Conservation (phyloP, 1,140 invertebrate genomes). For the Drosophila baimaii region DNA sequence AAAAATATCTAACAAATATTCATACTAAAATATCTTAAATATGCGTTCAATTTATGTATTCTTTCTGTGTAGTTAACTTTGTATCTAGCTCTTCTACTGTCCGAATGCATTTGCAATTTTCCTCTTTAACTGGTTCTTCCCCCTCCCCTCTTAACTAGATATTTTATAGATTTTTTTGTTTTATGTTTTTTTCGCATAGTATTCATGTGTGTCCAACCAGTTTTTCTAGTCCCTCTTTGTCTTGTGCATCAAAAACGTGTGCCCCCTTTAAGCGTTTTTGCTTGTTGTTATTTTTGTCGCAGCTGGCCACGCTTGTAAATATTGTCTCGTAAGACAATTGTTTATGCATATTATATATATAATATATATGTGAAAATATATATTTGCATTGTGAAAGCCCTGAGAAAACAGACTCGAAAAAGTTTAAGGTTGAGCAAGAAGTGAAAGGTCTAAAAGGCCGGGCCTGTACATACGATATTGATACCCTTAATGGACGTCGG, state of each 20-base stretch:
- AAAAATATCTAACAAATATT: no score
- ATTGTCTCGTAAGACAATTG: slow-evolving; percentile 46
- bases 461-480: slow-evolving; percentile 1
- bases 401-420: slow-evolving; percentile 19
- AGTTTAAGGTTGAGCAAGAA: slow-evolving; percentile 42
- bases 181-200: slow-evolving; percentile 24
- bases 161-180: slow-evolving; percentile 30
- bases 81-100: slow-evolving; percentile 32
- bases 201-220: slow-evolving; percentile 55
- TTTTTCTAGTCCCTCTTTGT: slow-evolving; percentile 69
- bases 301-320: slow-evolving; percentile 42
- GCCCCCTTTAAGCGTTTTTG: slow-evolving; percentile 49
- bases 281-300: slow-evolving; percentile 31
- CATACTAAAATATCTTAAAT: neutral
- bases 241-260: slow-evolving; percentile 61
- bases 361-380: slow-evolving; percentile 7
- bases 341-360: slow-evolving; percentile 32
- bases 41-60: neutral
- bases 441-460: slow-evolving; percentile 43
- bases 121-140: neutral
- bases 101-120: slow-evolving; percentile 21
- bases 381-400: slow-evolving; percentile 27
- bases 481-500: slow-evolving; percentile 29
- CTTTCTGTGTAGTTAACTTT: neutral
- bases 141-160: slow-evolving; percentile 9